phyloP scores from a whole-genome alignment of 2,113 vertebrate genomes.

The Zootoca vivipara region DNA sequence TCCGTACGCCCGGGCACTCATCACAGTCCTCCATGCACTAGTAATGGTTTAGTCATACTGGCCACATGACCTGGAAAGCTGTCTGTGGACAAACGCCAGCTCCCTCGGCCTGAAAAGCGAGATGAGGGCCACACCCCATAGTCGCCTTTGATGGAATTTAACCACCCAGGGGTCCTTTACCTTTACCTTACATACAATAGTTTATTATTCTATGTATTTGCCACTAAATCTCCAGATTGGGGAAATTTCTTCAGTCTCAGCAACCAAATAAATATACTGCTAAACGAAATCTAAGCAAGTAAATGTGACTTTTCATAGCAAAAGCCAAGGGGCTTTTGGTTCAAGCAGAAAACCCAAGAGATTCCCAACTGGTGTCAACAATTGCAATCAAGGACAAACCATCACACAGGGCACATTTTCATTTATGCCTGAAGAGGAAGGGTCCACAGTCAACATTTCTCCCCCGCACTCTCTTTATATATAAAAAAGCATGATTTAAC shows the following conservation, averaged over 20 bases:
- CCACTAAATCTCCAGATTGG: background rate
- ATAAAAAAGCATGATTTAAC: background rate
- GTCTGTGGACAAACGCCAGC: no score
- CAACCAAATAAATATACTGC: background rate
- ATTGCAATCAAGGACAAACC: constrained; percentile 7
- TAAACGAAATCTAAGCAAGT: background rate
- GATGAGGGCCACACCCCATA: no score
- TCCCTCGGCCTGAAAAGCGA: no score
- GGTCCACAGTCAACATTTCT: constrained; percentile 6
- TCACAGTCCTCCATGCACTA: no score
- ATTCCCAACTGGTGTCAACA: background rate
- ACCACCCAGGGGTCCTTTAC: background rate
- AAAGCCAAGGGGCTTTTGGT: background rate
- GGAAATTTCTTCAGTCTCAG: background rate
- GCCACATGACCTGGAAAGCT: no score
- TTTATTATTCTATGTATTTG: background rate
- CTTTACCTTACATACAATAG: background rate
- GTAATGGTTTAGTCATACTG: no score
- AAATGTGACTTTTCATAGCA: background rate
- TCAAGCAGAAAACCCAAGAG: background rate
- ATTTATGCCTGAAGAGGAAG: background rate
- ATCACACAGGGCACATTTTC: background rate
- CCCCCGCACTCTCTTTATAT: background rate
- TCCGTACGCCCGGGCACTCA: no score
- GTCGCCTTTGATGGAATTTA: no score